Conservation (phyloP, 2,113 vertebrate genomes). For the Chamaea fasciata region DNA sequence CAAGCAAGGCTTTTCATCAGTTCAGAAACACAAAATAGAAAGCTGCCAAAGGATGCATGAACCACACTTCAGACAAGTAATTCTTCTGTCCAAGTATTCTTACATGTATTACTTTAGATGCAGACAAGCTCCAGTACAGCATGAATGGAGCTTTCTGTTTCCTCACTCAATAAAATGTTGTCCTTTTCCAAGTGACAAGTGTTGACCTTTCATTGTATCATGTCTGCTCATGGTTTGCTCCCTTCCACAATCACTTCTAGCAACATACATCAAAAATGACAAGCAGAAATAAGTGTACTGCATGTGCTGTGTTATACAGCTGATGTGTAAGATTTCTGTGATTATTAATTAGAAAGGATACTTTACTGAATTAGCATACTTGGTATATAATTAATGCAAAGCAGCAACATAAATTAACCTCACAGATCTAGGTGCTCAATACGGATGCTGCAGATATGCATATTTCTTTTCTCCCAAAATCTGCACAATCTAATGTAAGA, state of each 20-base stretch:
- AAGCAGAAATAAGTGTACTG: not conserved
- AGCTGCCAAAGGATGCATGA: not conserved
- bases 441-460: not conserved
- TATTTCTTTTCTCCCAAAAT: not conserved
- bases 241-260: not conserved
- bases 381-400: conserved; percentile 14
- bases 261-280: conserved; percentile 29
- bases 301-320: not conserved
- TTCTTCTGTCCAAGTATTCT: not conserved
- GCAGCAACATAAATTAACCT: conserved; percentile 33
- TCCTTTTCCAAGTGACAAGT: conserved; percentile 24
- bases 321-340: not conserved
- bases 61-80: not conserved
- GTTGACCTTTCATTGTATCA: conserved; percentile 7
- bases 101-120: not conserved
- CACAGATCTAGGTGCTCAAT: not conserved
- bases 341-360: conserved; percentile 47
- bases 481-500: conserved; percentile 1
- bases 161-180: conserved; percentile 23
- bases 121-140: not conserved
- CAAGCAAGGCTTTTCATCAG: not conserved
- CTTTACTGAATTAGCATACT: conserved; percentile 34
- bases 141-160: not conserved
- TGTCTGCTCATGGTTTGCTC: not conserved
- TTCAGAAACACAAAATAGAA: not conserved